These are phyloP conservation scores for Odontophorus gujanensis DNA, from an alignment of 2,113 vertebrate species.

Conservation along the genomic window DNA sequence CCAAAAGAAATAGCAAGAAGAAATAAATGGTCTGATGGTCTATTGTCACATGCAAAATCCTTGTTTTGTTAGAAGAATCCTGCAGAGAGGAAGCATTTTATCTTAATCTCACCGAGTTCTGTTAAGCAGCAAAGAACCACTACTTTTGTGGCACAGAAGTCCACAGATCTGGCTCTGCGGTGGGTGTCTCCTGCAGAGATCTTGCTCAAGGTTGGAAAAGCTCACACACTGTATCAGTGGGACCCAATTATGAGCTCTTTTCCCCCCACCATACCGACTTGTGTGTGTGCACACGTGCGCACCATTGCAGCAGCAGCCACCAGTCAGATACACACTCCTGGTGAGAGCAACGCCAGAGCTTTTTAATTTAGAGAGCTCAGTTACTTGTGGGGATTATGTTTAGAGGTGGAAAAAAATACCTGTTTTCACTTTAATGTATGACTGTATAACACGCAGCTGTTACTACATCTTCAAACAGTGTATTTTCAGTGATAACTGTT, in stretches of 20 bases:
- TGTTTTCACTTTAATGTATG: background rate
- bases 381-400: background rate
- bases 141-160: constrained; percentile 40
- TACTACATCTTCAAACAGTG: background rate
- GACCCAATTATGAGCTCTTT: constrained; percentile 60
- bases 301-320: background rate
- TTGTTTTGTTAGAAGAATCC: constrained; percentile 48
- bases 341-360: background rate
- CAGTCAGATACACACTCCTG: background rate
- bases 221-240: constrained; percentile 40
- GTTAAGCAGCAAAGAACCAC: constrained; percentile 54
- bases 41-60: constrained; percentile 46
- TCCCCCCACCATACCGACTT: background rate
- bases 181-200: constrained; percentile 39
- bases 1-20: background rate
- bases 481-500: background rate
- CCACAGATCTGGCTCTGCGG: constrained; percentile 69
- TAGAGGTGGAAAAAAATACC: background rate
- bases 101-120: constrained; percentile 56
- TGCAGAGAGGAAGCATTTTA: constrained; percentile 39
- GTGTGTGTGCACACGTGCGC: background rate
- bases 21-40: constrained; percentile 12
- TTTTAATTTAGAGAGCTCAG: constrained; percentile 26
- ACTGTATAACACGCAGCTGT: background rate
- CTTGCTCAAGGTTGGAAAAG: constrained; percentile 56